These are phyloP conservation scores for Euzophera pinguis DNA, from an alignment of 2,888 invertebrate genomes.

Conservation along the genomic window DNA sequence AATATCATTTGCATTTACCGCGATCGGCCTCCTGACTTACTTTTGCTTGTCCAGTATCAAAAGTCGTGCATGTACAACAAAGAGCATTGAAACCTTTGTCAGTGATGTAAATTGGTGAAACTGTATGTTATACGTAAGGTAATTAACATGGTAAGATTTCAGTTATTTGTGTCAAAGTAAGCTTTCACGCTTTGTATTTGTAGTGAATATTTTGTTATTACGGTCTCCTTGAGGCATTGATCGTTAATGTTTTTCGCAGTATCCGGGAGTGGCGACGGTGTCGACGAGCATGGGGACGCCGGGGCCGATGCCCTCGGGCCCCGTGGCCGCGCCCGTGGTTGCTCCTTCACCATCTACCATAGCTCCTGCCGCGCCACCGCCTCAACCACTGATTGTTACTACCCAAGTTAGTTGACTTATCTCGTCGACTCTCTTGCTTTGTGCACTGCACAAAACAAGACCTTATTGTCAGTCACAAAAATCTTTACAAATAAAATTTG, in stretches of 20 bases:
- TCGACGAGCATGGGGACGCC: slow-evolving; percentile 63
- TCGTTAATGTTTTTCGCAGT: slow-evolving; percentile 35
- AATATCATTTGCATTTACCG: too few species aligned
- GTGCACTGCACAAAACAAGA: background rate
- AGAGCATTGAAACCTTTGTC: too few species aligned
- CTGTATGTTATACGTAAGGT: slow-evolving; percentile 61
- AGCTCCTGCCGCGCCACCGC: slow-evolving; percentile 31
- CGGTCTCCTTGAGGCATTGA: background rate
- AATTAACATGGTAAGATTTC: slow-evolving; percentile 59
- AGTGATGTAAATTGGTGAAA: too few species aligned
- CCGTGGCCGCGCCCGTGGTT: slow-evolving; percentile 42
- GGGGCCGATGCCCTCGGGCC: slow-evolving; percentile 42
- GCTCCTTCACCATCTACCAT: slow-evolving; percentile 29
- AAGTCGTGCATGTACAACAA: slow-evolving; percentile 59
- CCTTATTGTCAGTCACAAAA: too few species aligned
- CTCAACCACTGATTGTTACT: slow-evolving; percentile 42
- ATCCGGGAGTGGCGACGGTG: slow-evolving; percentile 65
- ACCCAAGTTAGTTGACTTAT: slow-evolving; percentile 38
- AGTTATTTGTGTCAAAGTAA: background rate
- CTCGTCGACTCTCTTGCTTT: too few species aligned
- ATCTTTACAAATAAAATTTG: too few species aligned
- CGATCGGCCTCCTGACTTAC: slow-evolving; percentile 7
- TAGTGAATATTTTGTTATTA: background rate
- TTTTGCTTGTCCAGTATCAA: slow-evolving; percentile 47
- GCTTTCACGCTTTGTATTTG: background rate